Percentiles rank a stretch among this genome's conserved stretches.
Conservation (phyloP, 2,888 invertebrate genomes). For the Ophion slaviceki region DNA sequence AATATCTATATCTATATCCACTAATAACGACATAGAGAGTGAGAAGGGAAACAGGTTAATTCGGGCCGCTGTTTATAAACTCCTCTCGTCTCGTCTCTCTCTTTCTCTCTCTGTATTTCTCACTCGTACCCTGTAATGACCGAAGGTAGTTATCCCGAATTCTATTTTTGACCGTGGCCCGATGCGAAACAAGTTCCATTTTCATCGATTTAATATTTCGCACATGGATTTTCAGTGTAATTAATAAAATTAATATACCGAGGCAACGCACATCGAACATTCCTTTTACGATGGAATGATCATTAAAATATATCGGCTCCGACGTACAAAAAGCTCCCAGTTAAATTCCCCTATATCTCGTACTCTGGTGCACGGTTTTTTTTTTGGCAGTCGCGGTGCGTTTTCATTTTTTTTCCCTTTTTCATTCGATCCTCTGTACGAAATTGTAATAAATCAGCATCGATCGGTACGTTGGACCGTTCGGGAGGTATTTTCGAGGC, state of each 20-base stretch:
- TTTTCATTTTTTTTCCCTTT: slow-evolving; percentile 9
- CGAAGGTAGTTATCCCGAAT: not conserved
- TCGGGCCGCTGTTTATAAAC: slow-evolving; percentile 51
- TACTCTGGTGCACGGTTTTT: not conserved
- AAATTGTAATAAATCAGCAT: slow-evolving; percentile 66
- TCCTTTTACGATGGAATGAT: slow-evolving; percentile 12
- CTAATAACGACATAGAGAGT: not conserved
- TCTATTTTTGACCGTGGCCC: not conserved
- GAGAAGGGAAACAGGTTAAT: slow-evolving; percentile 36
- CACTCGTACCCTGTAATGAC: not conserved
- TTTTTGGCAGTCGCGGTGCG: not conserved
- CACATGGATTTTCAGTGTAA: slow-evolving; percentile 7
- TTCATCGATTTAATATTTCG: slow-evolving; percentile 23
- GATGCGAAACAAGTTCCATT: slow-evolving; percentile 34
- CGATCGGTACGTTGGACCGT: slow-evolving; percentile 60
- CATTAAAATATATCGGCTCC: slow-evolving; percentile 8
- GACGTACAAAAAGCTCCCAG: slow-evolving; percentile 25
- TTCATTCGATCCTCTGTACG: slow-evolving; percentile 51
- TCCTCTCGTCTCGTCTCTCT: slow-evolving; percentile 39
- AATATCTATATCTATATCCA: too few relatives aligned
- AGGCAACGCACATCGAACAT: not conserved
- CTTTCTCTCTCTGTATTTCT: slow-evolving; percentile 19
- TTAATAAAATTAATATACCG: slow-evolving; percentile 35
- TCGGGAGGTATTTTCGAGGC: slow-evolving; percentile 64
- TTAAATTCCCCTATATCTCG: slow-evolving; percentile 55